These are phyloP conservation scores for Cromileptes altivelis DNA, from an alignment of 2,113 vertebrate genomes.

Conservation along the genomic window DNA sequence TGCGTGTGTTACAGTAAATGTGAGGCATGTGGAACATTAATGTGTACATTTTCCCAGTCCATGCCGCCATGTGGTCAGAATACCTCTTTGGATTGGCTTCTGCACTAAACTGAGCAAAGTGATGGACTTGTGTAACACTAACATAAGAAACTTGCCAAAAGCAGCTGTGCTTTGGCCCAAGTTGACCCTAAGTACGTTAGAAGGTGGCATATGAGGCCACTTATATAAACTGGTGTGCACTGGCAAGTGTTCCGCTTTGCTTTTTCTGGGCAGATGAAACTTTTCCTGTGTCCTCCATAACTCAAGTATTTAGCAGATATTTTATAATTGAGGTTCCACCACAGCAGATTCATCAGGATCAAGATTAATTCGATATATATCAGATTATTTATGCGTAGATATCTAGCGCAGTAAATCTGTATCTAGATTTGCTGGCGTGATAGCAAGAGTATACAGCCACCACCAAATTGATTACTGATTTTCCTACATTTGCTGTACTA, in stretches of 20 bases:
- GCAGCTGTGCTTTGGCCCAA: not conserved
- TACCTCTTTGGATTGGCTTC: constrained; percentile 7
- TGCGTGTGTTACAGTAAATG: constrained; percentile 14
- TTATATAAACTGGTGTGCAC: not conserved
- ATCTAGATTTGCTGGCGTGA: not conserved
- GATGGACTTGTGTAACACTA: constrained; percentile 9
- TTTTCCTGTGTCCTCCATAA: not conserved
- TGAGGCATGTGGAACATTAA: constrained; percentile 40
- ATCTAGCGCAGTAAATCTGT: not conserved
- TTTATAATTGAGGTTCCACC: not conserved
- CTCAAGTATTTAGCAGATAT: not conserved
- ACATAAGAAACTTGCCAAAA: not conserved
- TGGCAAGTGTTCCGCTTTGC: not conserved
- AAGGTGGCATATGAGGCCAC: not conserved
- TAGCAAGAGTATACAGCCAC: not conserved
- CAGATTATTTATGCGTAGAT: not conserved
- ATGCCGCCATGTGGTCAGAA: constrained; percentile 10
- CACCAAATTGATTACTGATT: not conserved
- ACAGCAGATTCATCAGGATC: not conserved
- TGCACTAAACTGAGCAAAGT: not conserved
- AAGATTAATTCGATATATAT: not conserved
- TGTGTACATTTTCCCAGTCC: constrained; percentile 3
- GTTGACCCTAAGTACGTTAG: not conserved
- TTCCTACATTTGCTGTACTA: not conserved
- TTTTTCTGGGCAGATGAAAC: not conserved